Conservation (phyloP, 2,797 vertebrate species). For the Halcyon badia region DNA sequence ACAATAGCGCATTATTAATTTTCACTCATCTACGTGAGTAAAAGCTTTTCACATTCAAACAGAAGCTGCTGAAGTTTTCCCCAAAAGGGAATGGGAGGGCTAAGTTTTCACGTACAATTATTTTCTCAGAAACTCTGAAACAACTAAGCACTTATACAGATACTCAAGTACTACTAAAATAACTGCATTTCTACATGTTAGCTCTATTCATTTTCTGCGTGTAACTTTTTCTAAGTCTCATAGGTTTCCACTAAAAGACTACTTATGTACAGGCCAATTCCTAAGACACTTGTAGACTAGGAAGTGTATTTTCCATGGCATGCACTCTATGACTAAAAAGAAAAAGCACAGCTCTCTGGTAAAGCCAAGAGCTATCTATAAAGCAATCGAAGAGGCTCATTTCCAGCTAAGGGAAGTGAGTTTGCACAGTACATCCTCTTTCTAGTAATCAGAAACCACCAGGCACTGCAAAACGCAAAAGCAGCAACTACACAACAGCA, state of each 20-base stretch:
- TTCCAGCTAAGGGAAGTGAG: not conserved
- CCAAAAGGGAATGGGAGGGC: not conserved
- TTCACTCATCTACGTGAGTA: not conserved
- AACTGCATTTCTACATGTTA: not conserved
- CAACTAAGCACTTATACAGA: not conserved
- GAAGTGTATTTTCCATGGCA: not conserved
- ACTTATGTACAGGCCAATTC: not conserved
- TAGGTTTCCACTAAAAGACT: not conserved
- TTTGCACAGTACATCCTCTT: not conserved
- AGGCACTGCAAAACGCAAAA: not conserved
- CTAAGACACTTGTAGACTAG: not conserved
- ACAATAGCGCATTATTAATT: not conserved
- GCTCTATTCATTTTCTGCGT: not conserved
- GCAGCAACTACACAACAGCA: not conserved
- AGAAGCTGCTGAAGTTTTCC: not conserved
- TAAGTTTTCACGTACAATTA: not conserved
- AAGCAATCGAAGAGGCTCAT: not conserved
- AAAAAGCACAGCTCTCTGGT: not conserved
- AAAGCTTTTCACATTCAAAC: not conserved
- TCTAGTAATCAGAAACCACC: slow-evolving; percentile 27
- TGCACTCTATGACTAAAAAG: slow-evolving; percentile 28
- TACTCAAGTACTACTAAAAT: not conserved
- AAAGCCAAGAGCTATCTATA: slow-evolving; percentile 16
- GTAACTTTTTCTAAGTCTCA: not conserved
- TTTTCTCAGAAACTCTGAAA: not conserved